These are phyloP conservation scores for Hystrix brachyura DNA, from an alignment of 2,113 vertebrate genomes.

Conservation along the genomic window DNA sequence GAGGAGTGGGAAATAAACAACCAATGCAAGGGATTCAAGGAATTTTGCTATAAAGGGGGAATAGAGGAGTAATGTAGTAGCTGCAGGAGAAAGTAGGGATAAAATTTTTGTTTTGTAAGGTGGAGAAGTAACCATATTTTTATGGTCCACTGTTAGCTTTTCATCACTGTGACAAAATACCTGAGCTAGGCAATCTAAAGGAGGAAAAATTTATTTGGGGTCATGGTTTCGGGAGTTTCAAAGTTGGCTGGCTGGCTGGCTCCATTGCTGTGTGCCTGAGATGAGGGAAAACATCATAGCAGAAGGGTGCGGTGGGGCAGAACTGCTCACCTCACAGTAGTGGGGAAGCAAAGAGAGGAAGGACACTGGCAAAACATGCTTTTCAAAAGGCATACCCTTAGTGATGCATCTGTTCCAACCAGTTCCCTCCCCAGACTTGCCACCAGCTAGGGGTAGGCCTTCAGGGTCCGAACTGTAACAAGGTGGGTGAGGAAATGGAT, in stretches of 20 bases:
- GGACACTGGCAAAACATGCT: not conserved
- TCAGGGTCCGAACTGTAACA: not conserved
- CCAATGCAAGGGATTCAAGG: too few species aligned
- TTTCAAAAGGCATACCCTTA: not conserved
- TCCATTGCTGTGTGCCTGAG: not conserved
- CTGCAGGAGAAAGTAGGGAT: not conserved
- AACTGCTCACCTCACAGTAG: not conserved
- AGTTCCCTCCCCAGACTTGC: not conserved
- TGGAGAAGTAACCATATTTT: not conserved
- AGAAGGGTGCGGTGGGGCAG: not conserved
- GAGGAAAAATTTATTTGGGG: not conserved
- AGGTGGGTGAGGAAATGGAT: not conserved
- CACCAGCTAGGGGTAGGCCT: not conserved
- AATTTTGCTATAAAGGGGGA: not conserved
- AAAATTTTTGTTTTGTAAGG: not conserved
- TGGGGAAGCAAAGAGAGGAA: not conserved
- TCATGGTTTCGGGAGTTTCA: not conserved
- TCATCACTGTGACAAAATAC: not conserved
- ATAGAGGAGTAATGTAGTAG: not conserved
- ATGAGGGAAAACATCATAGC: not conserved
- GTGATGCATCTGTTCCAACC: too few species aligned
- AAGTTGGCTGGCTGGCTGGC: not conserved
- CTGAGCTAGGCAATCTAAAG: not conserved
- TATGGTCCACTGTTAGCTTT: not conserved
- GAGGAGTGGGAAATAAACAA: not conserved